Evolutionary conservation across 2,888 invertebrate species (phyloP), one percentile per base, ranked within the genome.

Genomic region (Lasiommata megera): DNA sequence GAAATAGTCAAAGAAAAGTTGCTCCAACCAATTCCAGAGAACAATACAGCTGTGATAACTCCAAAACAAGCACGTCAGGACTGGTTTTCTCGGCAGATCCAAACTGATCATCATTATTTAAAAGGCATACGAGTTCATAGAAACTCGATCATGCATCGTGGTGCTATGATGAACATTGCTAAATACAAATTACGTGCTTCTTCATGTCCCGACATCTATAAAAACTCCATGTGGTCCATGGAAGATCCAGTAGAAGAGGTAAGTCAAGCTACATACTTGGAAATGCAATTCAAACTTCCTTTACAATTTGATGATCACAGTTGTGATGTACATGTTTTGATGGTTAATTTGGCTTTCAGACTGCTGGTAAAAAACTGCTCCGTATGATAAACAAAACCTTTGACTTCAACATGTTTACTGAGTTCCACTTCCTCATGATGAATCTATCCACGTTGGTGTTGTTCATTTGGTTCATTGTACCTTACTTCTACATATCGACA

Each of bases 391-490:
- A 93, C 78, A 94, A 94, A 56, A 95, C 96, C 72, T 93, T 95
- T 73, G 96, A 97, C 80, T 95, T 96, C 81, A 95, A 95, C 58
- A 93, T 96, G 92, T 96, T 97, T 76, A 91, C 94, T 64, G 96
- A 96, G 75, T 90, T 94, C 54, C 96, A 96, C 75, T 97, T 96
- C 80, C 83, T 96, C 53, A 92, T 96, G 73, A 95, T 98, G 91
- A 96, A 96, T 61, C 74, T 98, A 11, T 96, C 97, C n/a, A 98
- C 97, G 57, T 93, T 97, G 67, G 92, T 98, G 58, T 92, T 98
- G 53, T 98, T 98, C 84, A 95, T 95, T 72, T 98, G 97, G 96
- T 96, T 96, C 81, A 98, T 99, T 74, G 96, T 98, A 61, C 98
- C 98, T 37, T 98, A 98, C 85, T 96, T 98, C 79, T 98, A 97